phyloP scores from a whole-genome alignment of 2,113 vertebrate genomes.

The Ictidomys tridecemlineatus region DNA sequence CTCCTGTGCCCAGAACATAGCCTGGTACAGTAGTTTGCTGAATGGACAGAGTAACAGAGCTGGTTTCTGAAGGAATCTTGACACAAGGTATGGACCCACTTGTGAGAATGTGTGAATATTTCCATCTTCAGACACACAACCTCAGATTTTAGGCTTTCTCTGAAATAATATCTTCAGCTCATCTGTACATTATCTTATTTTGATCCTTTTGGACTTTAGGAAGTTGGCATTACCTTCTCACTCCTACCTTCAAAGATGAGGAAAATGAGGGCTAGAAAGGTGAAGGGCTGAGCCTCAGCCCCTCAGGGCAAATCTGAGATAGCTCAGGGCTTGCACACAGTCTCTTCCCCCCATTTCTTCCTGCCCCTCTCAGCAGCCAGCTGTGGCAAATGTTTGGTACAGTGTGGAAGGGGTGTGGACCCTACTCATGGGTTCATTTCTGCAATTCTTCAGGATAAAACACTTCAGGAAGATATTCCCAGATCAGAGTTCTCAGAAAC shows the following conservation, averaged over 20 bases:
- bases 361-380: neutral
- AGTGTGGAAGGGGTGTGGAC: neutral
- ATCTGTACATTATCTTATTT: neutral
- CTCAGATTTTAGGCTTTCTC: neutral
- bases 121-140: neutral
- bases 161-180: neutral
- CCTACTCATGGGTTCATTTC: neutral
- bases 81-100: neutral
- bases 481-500: conserved; percentile 39
- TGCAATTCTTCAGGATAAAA: conserved; percentile 44
- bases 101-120: neutral
- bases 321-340: neutral
- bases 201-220: neutral
- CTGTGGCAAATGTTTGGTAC: neutral
- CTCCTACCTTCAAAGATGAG: conserved; percentile 6
- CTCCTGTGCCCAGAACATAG: neutral
- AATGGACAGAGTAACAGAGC: neutral
- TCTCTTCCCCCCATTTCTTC: neutral
- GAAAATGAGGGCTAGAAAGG: neutral
- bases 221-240: neutral
- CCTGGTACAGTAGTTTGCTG: neutral
- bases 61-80: neutral
- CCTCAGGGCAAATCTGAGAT: neutral
- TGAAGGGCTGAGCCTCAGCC: neutral
- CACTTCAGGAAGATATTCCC: conserved; percentile 31